Percentiles rank a stretch among this genome's conserved stretches.
Evolutionary conservation across 2,888 invertebrate genomes (phyloP).

Genomic region (Drosophila kambysellisi): DNA sequence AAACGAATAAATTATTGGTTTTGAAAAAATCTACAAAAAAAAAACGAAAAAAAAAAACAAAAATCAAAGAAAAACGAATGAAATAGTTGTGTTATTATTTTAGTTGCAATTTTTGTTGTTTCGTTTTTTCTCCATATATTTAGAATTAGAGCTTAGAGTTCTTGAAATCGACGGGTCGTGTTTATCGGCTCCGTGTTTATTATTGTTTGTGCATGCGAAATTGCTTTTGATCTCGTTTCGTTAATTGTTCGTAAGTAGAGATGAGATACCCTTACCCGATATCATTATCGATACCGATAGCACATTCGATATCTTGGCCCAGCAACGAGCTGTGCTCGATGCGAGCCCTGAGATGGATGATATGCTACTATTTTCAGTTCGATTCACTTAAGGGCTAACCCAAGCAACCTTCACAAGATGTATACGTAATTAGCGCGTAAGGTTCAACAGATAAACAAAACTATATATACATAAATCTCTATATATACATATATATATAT

Average conservation of each 20-base stretch:
- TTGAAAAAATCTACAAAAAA: slow-evolving; percentile 60
- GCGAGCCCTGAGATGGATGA: slow-evolving; percentile 20
- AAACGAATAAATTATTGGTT: slow-evolving; percentile 73
- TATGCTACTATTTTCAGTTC: slow-evolving; percentile 47
- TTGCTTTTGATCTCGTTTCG: slow-evolving; percentile 75
- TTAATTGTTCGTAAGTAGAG: slow-evolving; percentile 66
- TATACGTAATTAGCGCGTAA: slow-evolving; percentile 85
- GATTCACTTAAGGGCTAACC: slow-evolving; percentile 60
- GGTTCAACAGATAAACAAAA: slow-evolving; percentile 63
- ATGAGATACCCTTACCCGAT: slow-evolving; percentile 33
- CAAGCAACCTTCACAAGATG: slow-evolving; percentile 83
- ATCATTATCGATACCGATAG: slow-evolving; percentile 35
- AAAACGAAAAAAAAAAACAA: slow-evolving; percentile 41
- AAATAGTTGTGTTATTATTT: slow-evolving; percentile 72
- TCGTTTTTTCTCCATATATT: slow-evolving; percentile 29
- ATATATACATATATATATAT: slow-evolving; percentile 46
- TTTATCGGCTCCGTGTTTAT: slow-evolving; percentile 1
- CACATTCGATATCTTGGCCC: slow-evolving; percentile 31
- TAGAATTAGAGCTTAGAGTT: slow-evolving; percentile 49
- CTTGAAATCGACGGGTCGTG: slow-evolving; percentile 29
- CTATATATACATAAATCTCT: slow-evolving; percentile 48
- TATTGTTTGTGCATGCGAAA: slow-evolving; percentile 50
- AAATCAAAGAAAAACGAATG: slow-evolving; percentile 64
- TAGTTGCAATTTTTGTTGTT: slow-evolving; percentile 53
- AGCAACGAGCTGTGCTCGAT: slow-evolving; percentile 69